Conservation (phyloP, 2,113 vertebrate species). For the Corythornis cristatus region DNA sequence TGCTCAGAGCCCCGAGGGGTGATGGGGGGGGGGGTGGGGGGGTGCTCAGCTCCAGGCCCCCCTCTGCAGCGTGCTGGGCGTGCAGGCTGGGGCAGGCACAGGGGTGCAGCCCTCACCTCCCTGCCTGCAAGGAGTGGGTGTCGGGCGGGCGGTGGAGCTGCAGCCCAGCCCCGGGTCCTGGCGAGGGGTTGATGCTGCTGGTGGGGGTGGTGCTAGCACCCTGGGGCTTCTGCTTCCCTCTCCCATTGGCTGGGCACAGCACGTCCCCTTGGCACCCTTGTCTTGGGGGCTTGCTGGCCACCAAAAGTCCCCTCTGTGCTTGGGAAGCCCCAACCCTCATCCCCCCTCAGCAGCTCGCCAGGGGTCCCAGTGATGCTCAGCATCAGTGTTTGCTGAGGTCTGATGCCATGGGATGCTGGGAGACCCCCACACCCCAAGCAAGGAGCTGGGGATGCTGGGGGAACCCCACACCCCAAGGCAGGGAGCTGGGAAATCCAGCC, state of each 20-base stretch:
- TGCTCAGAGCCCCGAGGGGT: accelerated
- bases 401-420: accelerated
- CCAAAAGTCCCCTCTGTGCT: background rate
- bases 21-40: background rate
- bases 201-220: background rate
- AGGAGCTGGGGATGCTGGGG: accelerated
- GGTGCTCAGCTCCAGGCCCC: background rate
- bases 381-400: accelerated
- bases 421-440: accelerated
- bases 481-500: background rate
- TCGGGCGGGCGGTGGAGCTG: background rate
- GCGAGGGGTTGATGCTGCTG: background rate
- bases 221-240: background rate
- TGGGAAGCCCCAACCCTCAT: accelerated
- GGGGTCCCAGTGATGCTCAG: background rate
- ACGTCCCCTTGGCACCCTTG: accelerated
- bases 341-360: accelerated
- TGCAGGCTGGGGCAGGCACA: background rate
- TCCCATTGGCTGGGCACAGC: accelerated
- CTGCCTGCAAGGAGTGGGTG: background rate
- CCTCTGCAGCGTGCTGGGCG: accelerated
- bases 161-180: background rate
- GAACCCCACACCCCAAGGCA: accelerated
- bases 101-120: background rate
- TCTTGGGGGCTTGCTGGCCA: background rate